Percentiles rank a stretch among this genome's conserved stretches.
These are phyloP conservation scores for Amblyopsis hoosieri DNA, from an alignment of 2,797 vertebrate genomes.

Conservation along the genomic window DNA sequence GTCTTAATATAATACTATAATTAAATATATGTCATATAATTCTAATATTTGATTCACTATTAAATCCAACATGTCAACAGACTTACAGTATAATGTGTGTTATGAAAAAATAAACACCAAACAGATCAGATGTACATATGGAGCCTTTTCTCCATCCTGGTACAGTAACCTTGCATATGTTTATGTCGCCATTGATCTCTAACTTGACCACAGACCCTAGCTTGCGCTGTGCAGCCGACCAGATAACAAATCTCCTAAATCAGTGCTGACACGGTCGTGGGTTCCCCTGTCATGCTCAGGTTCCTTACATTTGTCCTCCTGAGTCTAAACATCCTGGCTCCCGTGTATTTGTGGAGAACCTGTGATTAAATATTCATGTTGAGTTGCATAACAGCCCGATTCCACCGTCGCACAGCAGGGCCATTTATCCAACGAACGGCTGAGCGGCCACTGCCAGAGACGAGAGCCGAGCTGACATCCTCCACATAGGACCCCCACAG, in stretches of 20 bases:
- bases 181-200: conserved; percentile 12
- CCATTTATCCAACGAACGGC: conserved; percentile 31
- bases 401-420: conserved; percentile 31
- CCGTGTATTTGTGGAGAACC: conserved; percentile 27
- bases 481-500: conserved; percentile 21
- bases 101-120: neutral
- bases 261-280: conserved; percentile 29
- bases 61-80: neutral
- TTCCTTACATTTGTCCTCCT: conserved; percentile 36
- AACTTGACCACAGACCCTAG: conserved; percentile 12
- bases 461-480: conserved; percentile 23
- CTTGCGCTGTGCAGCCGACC: neutral
- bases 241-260: conserved; percentile 19
- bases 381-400: conserved; percentile 43
- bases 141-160: neutral
- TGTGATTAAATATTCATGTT: conserved; percentile 54
- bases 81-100: neutral
- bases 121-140: neutral
- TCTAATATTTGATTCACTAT: neutral
- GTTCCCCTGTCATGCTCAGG: conserved; percentile 17
- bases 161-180: conserved; percentile 7
- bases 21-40: too few species aligned
- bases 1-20: too few species aligned
- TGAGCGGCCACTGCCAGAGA: conserved; percentile 19
- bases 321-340: conserved; percentile 37